Evolutionary conservation across 2,797 vertebrate genomes (phyloP).

Genomic region (Percopsis omiscomaycus): DNA sequence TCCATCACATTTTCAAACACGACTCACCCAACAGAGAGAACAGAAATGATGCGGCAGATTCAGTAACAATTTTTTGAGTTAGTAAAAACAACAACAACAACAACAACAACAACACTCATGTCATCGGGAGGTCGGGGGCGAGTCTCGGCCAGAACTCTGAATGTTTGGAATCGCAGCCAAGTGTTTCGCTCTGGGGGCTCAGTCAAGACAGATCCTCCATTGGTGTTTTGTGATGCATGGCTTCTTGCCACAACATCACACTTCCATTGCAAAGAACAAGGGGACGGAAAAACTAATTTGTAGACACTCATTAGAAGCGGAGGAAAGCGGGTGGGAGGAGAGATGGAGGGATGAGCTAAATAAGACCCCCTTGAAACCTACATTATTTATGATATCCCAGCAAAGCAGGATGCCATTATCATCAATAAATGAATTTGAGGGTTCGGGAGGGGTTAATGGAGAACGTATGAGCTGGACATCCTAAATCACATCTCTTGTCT

Average conservation of each 20-base stretch:
- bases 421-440: conserved; percentile 58
- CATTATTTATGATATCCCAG: conserved; percentile 69
- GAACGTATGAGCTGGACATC: conserved; percentile 30
- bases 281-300: conserved; percentile 57
- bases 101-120: conserved; percentile 1
- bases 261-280: conserved; percentile 50
- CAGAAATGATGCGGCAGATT: not conserved
- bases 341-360: conserved; percentile 44
- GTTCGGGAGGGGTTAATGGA: conserved; percentile 39
- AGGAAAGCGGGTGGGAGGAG: conserved; percentile 21
- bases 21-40: conserved; percentile 13
- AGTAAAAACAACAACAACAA: not conserved
- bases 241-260: conserved; percentile 53
- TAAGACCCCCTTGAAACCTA: conserved; percentile 44
- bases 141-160: conserved; percentile 14
- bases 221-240: conserved; percentile 55
- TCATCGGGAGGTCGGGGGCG: conserved; percentile 15
- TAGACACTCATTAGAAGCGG: conserved; percentile 71
- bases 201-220: conserved; percentile 49
- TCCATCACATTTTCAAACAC: not conserved
- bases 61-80: conserved; percentile 13
- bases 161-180: conserved; percentile 47
- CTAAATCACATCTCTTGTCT: conserved; percentile 38
- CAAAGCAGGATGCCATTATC: conserved; percentile 53
- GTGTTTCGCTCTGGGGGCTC: conserved; percentile 42